These are phyloP conservation scores for Sitodiplosis mosellana DNA, from an alignment of 1,140 invertebrate genomes.

Conservation along the genomic window DNA sequence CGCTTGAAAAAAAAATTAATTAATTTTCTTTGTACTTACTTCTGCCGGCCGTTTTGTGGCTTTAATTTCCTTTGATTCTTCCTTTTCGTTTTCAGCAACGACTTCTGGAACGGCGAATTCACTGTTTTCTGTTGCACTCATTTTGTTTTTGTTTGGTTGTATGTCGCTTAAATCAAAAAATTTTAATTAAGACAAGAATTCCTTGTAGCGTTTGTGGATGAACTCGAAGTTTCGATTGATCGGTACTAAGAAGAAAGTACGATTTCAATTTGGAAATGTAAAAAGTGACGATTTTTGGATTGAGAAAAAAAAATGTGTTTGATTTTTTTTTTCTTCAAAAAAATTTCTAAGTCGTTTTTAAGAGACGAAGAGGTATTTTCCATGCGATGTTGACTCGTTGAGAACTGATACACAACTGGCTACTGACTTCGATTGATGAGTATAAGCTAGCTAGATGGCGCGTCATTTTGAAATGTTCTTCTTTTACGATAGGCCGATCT, in stretches of 20 bases:
- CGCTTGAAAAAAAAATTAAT: not conserved
- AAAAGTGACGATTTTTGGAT: not conserved
- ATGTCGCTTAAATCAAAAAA: not conserved
- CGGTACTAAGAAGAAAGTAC: not conserved
- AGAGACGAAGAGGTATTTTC: not conserved
- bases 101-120: not conserved
- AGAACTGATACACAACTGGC: not conserved
- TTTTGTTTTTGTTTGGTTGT: not conserved
- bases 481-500: too few species aligned
- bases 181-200: not conserved
- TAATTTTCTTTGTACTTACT: not conserved
- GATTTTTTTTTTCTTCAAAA: not conserved
- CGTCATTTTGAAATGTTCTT: not conserved
- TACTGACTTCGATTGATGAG: not conserved
- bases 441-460: not conserved
- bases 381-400: not conserved
- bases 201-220: not conserved
- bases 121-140: conserved; percentile 1
- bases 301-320: not conserved
- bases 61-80: conserved; percentile 1
- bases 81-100: not conserved
- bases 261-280: not conserved
- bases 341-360: not conserved
- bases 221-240: not conserved
- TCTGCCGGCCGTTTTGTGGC: conserved; percentile 1